Conservation (phyloP, 2,113 vertebrate species). For the Paraplagusia blochii region DNA sequence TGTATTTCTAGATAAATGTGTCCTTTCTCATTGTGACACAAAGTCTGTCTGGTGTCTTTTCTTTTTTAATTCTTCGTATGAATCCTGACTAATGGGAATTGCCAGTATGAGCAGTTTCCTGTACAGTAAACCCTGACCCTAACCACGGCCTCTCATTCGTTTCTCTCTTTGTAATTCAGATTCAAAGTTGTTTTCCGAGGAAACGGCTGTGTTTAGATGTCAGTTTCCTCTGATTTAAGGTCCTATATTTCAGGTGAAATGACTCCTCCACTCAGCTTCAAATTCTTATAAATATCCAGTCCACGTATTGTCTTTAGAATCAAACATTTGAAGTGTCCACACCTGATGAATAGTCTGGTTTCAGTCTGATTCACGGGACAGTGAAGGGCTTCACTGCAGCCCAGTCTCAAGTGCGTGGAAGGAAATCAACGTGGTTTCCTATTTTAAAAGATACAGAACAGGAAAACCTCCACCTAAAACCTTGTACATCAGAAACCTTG, state of each 20-base stretch:
- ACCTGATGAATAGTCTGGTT: not conserved
- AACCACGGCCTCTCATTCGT: slow-evolving; percentile 22
- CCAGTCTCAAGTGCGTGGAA: slow-evolving; percentile 9
- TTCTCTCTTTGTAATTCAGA: slow-evolving; percentile 39
- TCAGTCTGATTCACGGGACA: not conserved
- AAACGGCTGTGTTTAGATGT: slow-evolving; percentile 29
- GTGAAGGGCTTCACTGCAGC: not conserved
- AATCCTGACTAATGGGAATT: slow-evolving; percentile 24
- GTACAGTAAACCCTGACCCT: slow-evolving; percentile 17
- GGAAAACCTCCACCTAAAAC: slow-evolving; percentile 55
- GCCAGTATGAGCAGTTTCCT: slow-evolving; percentile 52
- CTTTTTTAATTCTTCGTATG: slow-evolving; percentile 29
- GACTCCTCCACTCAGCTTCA: slow-evolving; percentile 18
- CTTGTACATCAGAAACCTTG: slow-evolving; percentile 51
- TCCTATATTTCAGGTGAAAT: slow-evolving; percentile 28
- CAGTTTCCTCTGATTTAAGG: slow-evolving; percentile 6
- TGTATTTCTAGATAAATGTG: slow-evolving; percentile 45
- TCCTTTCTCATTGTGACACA: slow-evolving; percentile 52
- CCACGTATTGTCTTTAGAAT: not conserved
- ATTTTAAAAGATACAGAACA: slow-evolving; percentile 51
- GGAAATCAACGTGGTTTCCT: slow-evolving; percentile 38
- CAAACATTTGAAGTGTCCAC: slow-evolving; percentile 8
- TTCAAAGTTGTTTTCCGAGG: slow-evolving; percentile 22
- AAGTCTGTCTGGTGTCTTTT: slow-evolving; percentile 32
- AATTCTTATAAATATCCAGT: slow-evolving; percentile 9